Conservation (phyloP, 1,140 invertebrate species). For the Bombus polaris region DNA sequence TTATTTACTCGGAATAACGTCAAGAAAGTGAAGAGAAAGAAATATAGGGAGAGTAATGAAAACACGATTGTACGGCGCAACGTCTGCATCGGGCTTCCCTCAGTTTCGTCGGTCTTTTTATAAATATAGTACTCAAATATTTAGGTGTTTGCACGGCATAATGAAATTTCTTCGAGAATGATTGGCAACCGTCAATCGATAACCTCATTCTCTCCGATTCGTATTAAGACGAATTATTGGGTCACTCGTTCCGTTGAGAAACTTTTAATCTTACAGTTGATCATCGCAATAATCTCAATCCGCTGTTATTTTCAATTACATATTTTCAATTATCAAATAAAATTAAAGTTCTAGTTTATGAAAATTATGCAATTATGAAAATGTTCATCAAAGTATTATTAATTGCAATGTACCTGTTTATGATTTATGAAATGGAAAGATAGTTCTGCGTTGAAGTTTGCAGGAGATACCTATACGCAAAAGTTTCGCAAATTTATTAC, state of each 20-base stretch:
- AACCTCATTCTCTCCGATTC: not conserved
- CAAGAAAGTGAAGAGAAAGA: constrained; percentile 53
- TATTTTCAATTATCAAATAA: not conserved
- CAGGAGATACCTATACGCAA: not conserved
- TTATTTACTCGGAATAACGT: constrained; percentile 70
- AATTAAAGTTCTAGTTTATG: not conserved
- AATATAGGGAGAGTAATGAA: constrained; percentile 50
- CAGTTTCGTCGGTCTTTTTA: not conserved
- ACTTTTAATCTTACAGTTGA: not conserved
- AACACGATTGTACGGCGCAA: constrained; percentile 54
- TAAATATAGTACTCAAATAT: constrained; percentile 19
- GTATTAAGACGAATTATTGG: not conserved
- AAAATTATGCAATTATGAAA: not conserved
- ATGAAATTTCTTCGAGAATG: not conserved
- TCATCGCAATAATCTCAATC: not conserved
- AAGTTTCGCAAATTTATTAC: constrained; percentile 29
- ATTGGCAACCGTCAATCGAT: not conserved
- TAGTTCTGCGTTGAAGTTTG: not conserved
- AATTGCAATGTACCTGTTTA: not conserved
- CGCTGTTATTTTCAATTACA: too few relatives aligned
- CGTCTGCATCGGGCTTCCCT: not conserved
- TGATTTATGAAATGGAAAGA: not conserved
- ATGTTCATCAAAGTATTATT: not conserved
- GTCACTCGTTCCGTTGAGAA: not conserved
- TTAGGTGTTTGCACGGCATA: not conserved